Conservation (phyloP, 2,888 invertebrate species). For the Caenorhabditis wallacei region DNA sequence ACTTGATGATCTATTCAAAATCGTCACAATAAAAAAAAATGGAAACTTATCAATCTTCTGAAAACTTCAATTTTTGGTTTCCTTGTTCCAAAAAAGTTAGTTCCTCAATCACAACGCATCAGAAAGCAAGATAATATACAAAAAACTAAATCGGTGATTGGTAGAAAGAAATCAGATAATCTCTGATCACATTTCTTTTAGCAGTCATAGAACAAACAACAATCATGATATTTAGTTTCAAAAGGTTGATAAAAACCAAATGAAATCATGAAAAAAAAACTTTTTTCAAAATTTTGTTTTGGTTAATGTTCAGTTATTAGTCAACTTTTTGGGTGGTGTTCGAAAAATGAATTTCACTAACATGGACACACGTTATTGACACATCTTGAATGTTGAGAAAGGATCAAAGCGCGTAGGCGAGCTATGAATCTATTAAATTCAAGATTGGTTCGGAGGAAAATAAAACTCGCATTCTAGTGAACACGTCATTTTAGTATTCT, state of each 20-base stretch:
- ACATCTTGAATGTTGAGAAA: no score
- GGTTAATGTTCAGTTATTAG: background rate
- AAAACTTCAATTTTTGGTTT: conserved; percentile 5
- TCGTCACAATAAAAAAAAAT: background rate
- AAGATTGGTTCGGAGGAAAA: no score
- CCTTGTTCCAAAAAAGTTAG: background rate
- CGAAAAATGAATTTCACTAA: no score
- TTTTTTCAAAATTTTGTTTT: background rate
- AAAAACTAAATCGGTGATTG: conserved; percentile 4
- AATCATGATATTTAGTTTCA: conserved; percentile 3
- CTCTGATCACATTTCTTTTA: conserved; percentile 43
- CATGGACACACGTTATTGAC: no score
- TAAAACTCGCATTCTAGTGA: no score
- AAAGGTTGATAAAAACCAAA: conserved; percentile 1
- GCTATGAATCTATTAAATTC: no score
- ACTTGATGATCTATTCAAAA: background rate
- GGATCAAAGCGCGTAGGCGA: no score
- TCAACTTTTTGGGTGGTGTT: no score
- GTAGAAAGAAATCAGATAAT: conserved; percentile 17
- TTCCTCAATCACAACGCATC: conserved; percentile 9
- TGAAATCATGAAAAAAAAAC: background rate
- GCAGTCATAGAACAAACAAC: conserved; percentile 42
- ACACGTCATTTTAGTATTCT: no score
- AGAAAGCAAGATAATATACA: background rate
- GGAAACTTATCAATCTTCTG: background rate